Conservation (phyloP, 2,113 vertebrate species). For the Coptodon rendalli region DNA sequence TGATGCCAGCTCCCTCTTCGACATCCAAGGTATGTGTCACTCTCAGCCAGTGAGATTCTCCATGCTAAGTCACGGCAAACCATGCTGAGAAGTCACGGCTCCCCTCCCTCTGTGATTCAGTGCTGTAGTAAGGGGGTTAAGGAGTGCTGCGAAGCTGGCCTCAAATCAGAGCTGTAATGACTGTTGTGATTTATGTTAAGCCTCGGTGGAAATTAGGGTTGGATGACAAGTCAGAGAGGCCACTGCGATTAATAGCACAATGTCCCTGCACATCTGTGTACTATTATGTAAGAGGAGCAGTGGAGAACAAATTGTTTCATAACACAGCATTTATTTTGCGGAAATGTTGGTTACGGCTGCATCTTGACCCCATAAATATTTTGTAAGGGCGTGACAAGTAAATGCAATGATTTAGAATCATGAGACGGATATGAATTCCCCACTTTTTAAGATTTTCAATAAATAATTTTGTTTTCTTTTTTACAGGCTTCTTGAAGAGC, state of each 20-base stretch:
- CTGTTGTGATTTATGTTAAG: conserved; percentile 36
- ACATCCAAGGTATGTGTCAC: conserved; percentile 82
- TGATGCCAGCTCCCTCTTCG: conserved; percentile 93
- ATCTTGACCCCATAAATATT: background rate
- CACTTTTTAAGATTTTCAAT: background rate
- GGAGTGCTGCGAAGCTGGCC: conserved; percentile 5
- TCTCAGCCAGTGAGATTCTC: background rate
- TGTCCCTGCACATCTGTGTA: conserved; percentile 43
- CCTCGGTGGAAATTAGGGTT: conserved; percentile 37
- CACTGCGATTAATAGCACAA: conserved; percentile 42
- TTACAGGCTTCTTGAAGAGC: conserved; percentile 90
- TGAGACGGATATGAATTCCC: background rate
- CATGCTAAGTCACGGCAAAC: background rate
- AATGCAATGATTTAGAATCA: background rate
- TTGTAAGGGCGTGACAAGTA: background rate
- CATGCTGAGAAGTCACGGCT: background rate
- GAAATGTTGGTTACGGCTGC: background rate
- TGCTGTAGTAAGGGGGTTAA: conserved; percentile 1
- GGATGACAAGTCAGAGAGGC: conserved; percentile 36
- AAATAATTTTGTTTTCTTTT: background rate
- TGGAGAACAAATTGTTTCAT: conserved; percentile 11
- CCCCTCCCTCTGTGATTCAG: background rate
- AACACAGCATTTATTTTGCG: conserved; percentile 13
- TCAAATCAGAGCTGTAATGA: conserved; percentile 30
- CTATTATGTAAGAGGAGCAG: conserved; percentile 47